These are phyloP conservation scores for Darwinula stevensoni DNA, from an alignment of 2,888 invertebrate species.

Conservation along the genomic window DNA sequence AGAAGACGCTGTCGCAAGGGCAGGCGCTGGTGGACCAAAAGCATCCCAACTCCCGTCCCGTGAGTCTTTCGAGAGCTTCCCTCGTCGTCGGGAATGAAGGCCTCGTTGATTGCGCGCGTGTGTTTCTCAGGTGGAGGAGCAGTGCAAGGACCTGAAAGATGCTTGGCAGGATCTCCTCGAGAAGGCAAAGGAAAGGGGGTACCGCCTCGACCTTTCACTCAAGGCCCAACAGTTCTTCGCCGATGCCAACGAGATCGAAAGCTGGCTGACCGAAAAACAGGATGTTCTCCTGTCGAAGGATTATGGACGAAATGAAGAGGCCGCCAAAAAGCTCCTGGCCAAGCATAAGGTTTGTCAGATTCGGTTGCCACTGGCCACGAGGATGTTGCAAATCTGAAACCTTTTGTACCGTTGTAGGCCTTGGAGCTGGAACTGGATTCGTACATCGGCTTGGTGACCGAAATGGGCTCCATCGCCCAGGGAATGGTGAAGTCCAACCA, in stretches of 20 bases:
- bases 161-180: slow-evolving; percentile 43
- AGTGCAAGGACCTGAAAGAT: slow-evolving; percentile 36
- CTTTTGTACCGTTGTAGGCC: slow-evolving; percentile 26
- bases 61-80: slow-evolving; percentile 13
- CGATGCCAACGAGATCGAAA: slow-evolving; percentile 68
- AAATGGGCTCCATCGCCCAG: slow-evolving; percentile 64
- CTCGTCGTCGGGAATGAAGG: no score
- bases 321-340: slow-evolving; percentile 68
- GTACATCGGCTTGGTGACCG: slow-evolving; percentile 62
- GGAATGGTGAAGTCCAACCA: slow-evolving; percentile 49
- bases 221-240: slow-evolving; percentile 73
- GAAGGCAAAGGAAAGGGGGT: slow-evolving; percentile 36
- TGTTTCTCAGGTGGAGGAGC: slow-evolving; percentile 29
- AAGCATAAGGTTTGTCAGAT: slow-evolving; percentile 79
- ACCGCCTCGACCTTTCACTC: slow-evolving; percentile 50
- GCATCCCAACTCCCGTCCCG: slow-evolving; percentile 51
- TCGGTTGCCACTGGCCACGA: no score
- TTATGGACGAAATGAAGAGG: slow-evolving; percentile 60
- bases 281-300: slow-evolving; percentile 51
- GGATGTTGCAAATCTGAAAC: no score
- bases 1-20: slow-evolving; percentile 51
- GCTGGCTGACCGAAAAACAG: slow-evolving; percentile 65
- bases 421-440: slow-evolving; percentile 68
- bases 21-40: slow-evolving; percentile 34
- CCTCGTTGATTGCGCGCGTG: slow-evolving; percentile 34